Percentiles rank a stretch among this genome's conserved stretches.
phyloP scores from a whole-genome alignment of 1,140 invertebrate species.

The Bursaphelenchus mucronatus region DNA sequence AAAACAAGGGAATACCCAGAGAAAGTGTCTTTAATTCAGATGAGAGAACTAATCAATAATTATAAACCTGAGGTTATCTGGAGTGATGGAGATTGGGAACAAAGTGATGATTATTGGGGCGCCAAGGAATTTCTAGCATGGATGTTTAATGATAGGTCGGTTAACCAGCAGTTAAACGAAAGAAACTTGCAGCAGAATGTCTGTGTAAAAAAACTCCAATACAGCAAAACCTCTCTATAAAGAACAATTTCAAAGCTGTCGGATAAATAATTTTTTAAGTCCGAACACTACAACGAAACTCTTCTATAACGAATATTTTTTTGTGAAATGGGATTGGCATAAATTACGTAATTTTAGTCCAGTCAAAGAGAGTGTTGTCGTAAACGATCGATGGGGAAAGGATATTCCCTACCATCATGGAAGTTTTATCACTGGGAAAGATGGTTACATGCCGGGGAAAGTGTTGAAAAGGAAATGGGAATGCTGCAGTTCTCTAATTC shows the following conservation, averaged over 20 bases:
- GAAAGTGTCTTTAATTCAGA: constrained; percentile 64
- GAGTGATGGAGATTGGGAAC: constrained; percentile 75
- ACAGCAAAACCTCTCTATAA: too few relatives aligned
- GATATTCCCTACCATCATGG: constrained; percentile 76
- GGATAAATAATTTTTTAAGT: too few relatives aligned
- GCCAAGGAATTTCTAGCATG: constrained; percentile 72
- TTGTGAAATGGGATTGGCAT: background rate
- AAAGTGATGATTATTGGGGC: constrained; percentile 70
- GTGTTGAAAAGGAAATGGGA: constrained; percentile 64
- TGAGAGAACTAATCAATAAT: constrained; percentile 67
- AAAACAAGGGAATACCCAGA: constrained; percentile 31
- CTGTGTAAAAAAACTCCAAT: too few relatives aligned
- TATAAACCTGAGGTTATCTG: constrained; percentile 82
- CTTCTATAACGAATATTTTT: background rate
- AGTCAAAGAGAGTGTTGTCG: constrained; percentile 78
- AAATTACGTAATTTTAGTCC: constrained; percentile 66
- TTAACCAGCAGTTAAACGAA: too few relatives aligned
- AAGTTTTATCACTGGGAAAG: constrained; percentile 74
- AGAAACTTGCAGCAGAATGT: too few relatives aligned
- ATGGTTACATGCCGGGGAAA: constrained; percentile 76
- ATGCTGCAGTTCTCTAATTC: constrained; percentile 77
- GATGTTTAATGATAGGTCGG: constrained; percentile 76
- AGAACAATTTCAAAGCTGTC: too few relatives aligned
- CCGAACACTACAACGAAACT: too few relatives aligned
- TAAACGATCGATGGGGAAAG: constrained; percentile 80